Evolutionary conservation across 1,140 invertebrate species (phyloP), one percentile per base, ranked within the genome.

Genomic region (Thereuonema tuberculata): DNA sequence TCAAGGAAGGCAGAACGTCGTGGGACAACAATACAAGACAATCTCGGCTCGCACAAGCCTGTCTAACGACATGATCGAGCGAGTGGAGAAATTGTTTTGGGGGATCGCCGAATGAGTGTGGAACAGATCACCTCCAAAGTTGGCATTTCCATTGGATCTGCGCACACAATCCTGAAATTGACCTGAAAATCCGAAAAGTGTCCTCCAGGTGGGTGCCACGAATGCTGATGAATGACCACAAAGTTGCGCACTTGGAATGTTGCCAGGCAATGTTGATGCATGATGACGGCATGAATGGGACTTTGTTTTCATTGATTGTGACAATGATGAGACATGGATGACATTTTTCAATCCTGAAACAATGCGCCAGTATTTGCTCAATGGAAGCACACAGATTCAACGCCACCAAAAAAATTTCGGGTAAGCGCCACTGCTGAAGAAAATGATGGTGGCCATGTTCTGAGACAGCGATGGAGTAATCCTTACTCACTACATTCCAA

Each of bases 151-250:
- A 43, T 61, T 25, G 56, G 43, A 50, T 61, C 46, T 58, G 47
- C 31, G 60, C 55, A 61, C 3, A 58, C 56, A 25, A 61, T 61
- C 56, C 29, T 61, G 60, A 56, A 62, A 49, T 60, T 17, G 61
- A 62, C 57, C 58, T 54, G 47, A 62, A 60, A 62, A 62, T 62
- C 29, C 24, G 61, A 58, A 62, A 62, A 62, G 61, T 62, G 2
- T 62, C 27, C 49, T 62, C 61, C 47, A 62, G 57, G 47, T 62
- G 57, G 57, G 56, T 62, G 47, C 61, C 49, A 60, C 57, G 31
- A 62, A 60, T 62, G 48, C 57, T 62, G 61, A 59, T 27, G 31
- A 43, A 59, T 24, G 50, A 60, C 1, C 59, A 56, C 52, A 60
- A 60, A 49, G 58, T 24, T 60, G 58, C 53, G 9, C 27, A 23